phyloP scores from a whole-genome alignment of 2,113 vertebrate species.

The Microtus montanus region DNA sequence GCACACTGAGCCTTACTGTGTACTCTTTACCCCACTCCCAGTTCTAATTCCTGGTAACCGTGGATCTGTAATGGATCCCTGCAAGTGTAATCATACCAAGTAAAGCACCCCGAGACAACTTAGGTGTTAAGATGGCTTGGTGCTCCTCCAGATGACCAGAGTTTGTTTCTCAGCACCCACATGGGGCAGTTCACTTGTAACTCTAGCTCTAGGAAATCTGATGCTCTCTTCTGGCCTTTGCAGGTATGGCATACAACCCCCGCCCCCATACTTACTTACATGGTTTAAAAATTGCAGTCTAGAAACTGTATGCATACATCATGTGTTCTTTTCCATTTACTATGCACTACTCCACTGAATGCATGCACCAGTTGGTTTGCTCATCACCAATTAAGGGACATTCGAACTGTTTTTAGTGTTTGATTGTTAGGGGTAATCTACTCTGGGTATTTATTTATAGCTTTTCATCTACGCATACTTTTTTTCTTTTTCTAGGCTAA shows the following conservation, averaged over 20 bases:
- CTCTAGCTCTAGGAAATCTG: background rate
- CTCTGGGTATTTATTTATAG: background rate
- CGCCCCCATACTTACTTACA: background rate
- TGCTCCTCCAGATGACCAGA: background rate
- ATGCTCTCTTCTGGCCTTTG: background rate
- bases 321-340: background rate
- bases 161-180: background rate
- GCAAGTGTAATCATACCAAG: background rate
- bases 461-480: background rate
- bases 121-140: background rate
- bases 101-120: background rate
- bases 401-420: background rate
- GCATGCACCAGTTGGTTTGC: background rate
- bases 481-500: constrained; percentile 20
- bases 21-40: background rate
- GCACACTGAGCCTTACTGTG: background rate
- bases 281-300: background rate
- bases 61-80: background rate
- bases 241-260: background rate
- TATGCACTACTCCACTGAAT: background rate
- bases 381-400: background rate
- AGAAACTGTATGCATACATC: background rate
- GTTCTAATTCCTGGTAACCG: background rate
- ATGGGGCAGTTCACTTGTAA: background rate
- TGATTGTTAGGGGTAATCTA: background rate